Evolutionary conservation across 2,888 invertebrate species (phyloP), one percentile per base, ranked within the genome.

Genomic region (Omphaloscelis lunosa): DNA sequence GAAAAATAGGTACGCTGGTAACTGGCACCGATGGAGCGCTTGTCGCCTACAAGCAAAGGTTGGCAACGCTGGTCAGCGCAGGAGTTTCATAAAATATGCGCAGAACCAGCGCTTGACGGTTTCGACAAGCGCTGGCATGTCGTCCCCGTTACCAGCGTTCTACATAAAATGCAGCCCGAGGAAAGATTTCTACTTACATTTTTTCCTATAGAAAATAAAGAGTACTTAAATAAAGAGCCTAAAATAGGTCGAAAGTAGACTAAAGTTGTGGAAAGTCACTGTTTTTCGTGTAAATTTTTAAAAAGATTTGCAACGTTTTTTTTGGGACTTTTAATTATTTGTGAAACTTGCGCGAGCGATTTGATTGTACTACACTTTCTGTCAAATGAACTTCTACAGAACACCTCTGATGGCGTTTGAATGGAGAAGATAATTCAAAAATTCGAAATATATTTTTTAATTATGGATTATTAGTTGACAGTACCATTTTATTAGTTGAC

Each of bases 311-410:
- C 20, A 63, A n/a, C n/a, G 8, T 66, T 86, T 91, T 91, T 93
- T 93, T 92, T 91, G 80, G 48, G 86, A 87, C 92, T 92, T 93
- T 92, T 90, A 86, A 61, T 17, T 29, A 45, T 20, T 76, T 91
- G 89, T 91, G 82, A 86, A 87, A 8, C 15, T 88, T 77, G 88
- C 88, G 84, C 91, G 79, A 88, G 88, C 65, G 90, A 94, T 93
- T 95, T 94, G 82, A 90, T 88, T 91, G 92, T 92, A 95, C 93
- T 95, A 90, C 88, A 79, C 77, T 75, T 63, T 15, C n/a, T 1
- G 2, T 45, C 34, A 20, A 73, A 80, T 39, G 53, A 45, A 65
- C 83, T 86, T 91, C 84, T 91, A 91, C 88, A 93, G 65, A 93
- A 89, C 86, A 90, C 88, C 91, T 93, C 89, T 79, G 87, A 76